A percentile compares a stretch with the other conserved stretches of the same genome.
phyloP scores from a whole-genome alignment of 2,113 vertebrate genomes.

The Chroicocephalus ridibundus region DNA sequence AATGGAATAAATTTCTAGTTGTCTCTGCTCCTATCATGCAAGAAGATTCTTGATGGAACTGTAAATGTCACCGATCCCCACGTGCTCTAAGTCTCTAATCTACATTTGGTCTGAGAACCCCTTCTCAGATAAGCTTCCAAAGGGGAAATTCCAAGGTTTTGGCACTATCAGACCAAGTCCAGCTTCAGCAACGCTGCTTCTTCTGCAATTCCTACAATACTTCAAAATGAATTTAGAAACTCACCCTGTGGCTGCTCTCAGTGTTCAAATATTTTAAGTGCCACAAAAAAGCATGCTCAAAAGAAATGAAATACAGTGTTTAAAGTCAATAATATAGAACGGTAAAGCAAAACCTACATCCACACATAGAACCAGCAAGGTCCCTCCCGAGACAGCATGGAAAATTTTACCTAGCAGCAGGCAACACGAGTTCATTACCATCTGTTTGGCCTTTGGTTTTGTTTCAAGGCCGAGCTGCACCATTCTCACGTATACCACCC shows the following conservation, averaged over 20 bases:
- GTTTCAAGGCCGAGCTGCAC: neutral
- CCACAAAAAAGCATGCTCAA: neutral
- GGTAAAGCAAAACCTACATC: neutral
- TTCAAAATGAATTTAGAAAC: neutral
- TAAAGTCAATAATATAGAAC: neutral
- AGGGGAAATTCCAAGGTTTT: neutral
- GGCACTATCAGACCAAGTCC: neutral
- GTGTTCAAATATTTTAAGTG: neutral
- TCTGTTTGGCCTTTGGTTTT: neutral
- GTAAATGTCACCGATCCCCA: neutral
- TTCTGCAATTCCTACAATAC: neutral
- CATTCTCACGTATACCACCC: fast-evolving
- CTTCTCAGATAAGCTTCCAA: neutral
- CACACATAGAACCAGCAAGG: neutral
- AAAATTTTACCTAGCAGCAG: neutral
- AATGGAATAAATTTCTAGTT: neutral
- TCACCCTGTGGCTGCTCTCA: neutral
- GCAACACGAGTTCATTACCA: neutral
- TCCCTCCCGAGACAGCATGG: neutral
- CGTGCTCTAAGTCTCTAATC: neutral
- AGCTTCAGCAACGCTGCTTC: neutral
- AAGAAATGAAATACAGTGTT: neutral
- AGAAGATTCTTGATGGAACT: neutral
- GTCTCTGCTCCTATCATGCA: neutral
- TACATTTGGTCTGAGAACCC: neutral